Conservation (phyloP, 2,888 invertebrate genomes). For the Thymelicus sylvestris region DNA sequence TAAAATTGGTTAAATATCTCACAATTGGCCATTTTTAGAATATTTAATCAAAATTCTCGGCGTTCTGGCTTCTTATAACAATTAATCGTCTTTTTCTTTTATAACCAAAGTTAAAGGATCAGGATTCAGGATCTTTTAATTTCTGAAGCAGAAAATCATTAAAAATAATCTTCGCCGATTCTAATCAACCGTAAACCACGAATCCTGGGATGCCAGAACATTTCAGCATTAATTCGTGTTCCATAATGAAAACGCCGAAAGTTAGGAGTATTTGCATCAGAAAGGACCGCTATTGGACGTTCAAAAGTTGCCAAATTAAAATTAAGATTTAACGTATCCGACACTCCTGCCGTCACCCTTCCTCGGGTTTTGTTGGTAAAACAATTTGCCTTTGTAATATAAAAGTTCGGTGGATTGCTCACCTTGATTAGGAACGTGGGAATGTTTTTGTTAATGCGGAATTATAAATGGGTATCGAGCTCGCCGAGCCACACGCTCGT, state of each 20-base stretch:
- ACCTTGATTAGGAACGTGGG: not conserved
- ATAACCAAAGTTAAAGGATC: not conserved
- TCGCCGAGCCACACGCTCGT: no score
- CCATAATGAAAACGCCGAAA: constrained; percentile 36
- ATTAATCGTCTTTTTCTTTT: no score
- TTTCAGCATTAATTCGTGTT: constrained; percentile 26
- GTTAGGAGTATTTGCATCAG: constrained; percentile 36
- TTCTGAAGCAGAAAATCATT: constrained; percentile 13
- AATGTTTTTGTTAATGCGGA: not conserved
- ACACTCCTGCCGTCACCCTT: constrained; percentile 8
- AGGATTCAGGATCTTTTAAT: not conserved
- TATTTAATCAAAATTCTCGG: no score
- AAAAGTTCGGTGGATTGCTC: not conserved
- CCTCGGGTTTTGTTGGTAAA: not conserved
- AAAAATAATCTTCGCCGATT: constrained; percentile 41
- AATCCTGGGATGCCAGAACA: constrained; percentile 16
- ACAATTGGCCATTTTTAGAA: no score
- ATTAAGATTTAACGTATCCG: constrained; percentile 30
- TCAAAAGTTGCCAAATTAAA: constrained; percentile 31
- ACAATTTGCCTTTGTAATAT: constrained; percentile 8
- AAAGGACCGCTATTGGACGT: constrained; percentile 27
- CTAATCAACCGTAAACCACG: constrained; percentile 54
- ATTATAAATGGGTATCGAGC: not conserved
- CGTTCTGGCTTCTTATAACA: no score
- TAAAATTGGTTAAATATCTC: no score